A percentile compares a stretch with the other conserved stretches of the same genome.
phyloP scores from a whole-genome alignment of 2,888 invertebrate genomes.

The Drosophila infuscata region DNA sequence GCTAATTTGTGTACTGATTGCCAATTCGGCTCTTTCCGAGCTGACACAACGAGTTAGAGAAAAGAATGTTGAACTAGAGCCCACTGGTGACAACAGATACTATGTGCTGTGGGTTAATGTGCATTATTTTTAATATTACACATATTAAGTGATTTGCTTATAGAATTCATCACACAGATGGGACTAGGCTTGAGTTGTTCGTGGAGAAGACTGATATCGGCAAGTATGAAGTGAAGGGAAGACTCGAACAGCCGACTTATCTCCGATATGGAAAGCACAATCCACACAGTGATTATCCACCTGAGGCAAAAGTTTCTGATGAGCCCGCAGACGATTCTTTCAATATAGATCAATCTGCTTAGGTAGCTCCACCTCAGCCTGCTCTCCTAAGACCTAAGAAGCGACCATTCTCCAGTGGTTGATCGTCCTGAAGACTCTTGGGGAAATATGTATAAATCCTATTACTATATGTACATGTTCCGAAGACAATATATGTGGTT shows the following conservation, averaged over 20 bases:
- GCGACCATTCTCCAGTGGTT: neutral
- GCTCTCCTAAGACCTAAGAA: neutral
- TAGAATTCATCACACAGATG: conserved; percentile 18
- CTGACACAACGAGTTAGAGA: neutral
- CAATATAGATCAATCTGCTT: neutral
- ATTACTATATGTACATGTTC: neutral
- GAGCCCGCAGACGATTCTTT: too few species aligned
- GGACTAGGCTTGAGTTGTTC: conserved; percentile 4
- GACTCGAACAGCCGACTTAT: neutral
- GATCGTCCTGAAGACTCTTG: neutral
- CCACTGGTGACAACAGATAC: neutral
- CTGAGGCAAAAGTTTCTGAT: accelerated
- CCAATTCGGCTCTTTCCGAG: neutral
- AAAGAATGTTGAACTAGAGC: neutral
- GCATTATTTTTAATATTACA: neutral
- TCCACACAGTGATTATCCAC: neutral
- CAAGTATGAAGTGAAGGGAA: conserved; percentile 3
- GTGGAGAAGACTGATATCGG: conserved; percentile 3
- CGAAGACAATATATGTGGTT: neutral
- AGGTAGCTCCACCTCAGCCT: neutral
- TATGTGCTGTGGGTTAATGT: conserved; percentile 2
- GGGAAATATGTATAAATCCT: neutral
- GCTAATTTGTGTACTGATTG: conserved; percentile 12
- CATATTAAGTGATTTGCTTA: neutral
- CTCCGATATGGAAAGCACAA: neutral